phyloP scores from a whole-genome alignment of 1,140 invertebrate genomes.

The Pseudobourletiella spinata region DNA sequence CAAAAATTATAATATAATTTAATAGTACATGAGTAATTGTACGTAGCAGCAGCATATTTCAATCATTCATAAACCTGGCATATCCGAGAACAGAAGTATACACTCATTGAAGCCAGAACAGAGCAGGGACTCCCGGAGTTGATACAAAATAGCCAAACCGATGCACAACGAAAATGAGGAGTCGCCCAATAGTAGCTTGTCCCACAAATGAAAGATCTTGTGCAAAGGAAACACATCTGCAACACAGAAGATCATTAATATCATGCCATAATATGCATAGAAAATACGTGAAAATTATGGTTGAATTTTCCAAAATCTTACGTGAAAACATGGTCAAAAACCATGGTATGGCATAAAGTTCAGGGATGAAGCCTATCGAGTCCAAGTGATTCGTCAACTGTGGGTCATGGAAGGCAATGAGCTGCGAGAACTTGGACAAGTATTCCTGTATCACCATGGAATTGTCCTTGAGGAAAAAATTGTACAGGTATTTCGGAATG shows the following conservation, averaged over 20 bases:
- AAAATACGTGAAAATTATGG: conserved; percentile 97
- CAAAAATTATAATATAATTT: not conserved
- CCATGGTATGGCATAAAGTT: conserved; percentile 99
- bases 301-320: conserved; percentile 94
- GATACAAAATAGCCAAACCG: conserved; percentile 83
- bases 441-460: conserved; percentile 95
- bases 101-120: conserved; percentile 94
- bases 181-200: conserved; percentile 86
- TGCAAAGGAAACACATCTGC: conserved; percentile 94
- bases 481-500: conserved; percentile 91
- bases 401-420: conserved; percentile 93
- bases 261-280: not conserved
- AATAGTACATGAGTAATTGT: not conserved
- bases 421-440: conserved; percentile 87
- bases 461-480: conserved; percentile 99
- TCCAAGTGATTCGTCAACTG: conserved; percentile 81
- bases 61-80: too few species aligned
- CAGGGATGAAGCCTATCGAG: conserved; percentile 90
- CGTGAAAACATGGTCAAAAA: conserved; percentile 99
- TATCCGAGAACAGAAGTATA: conserved; percentile 90
- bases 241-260: conserved; percentile 34
- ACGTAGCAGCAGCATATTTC: too few species aligned
- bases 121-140: conserved; percentile 73
- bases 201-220: conserved; percentile 97
- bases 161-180: conserved; percentile 91